Conservation (phyloP, 2,113 vertebrate genomes). For the Xenopus laevis region DNA sequence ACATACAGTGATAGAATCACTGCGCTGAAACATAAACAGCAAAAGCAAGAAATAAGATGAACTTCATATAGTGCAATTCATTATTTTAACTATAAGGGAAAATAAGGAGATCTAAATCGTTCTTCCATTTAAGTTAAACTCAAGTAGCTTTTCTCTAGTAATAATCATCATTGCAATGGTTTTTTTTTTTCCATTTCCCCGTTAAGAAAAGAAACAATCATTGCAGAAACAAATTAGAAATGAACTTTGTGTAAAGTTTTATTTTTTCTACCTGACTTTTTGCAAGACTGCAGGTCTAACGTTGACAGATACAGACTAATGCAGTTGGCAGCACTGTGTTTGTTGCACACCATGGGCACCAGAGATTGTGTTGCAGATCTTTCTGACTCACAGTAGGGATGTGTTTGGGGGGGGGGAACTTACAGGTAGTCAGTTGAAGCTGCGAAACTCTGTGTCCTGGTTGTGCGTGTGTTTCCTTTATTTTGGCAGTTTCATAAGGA, state of each 20-base stretch:
- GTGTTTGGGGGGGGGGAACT: conserved; percentile 48
- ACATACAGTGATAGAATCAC: background rate
- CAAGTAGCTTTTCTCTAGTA: conserved; percentile 53
- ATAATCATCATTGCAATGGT: conserved; percentile 61
- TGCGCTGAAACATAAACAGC: background rate
- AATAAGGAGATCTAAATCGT: conserved; percentile 35
- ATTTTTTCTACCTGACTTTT: background rate
- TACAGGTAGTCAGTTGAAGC: conserved; percentile 58
- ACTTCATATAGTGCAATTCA: background rate
- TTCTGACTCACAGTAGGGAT: conserved; percentile 57
- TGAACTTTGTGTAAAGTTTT: background rate
- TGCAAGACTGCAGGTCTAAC: background rate
- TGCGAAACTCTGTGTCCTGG: conserved; percentile 59
- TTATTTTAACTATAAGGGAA: conserved; percentile 12
- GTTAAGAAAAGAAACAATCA: background rate
- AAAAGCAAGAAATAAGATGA: background rate
- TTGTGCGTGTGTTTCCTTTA: conserved; percentile 21
- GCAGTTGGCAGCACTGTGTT: conserved; percentile 6
- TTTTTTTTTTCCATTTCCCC: conserved; percentile 45
- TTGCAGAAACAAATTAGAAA: background rate
- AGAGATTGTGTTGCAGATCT: conserved; percentile 38
- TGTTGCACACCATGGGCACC: conserved; percentile 8
- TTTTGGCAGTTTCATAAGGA: conserved; percentile 64
- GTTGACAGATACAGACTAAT: background rate
- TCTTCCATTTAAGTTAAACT: conserved; percentile 59